A percentile compares a stretch with the other conserved stretches of the same genome.
phyloP scores from a whole-genome alignment of 1,140 invertebrate species.

The Watersipora subatra region DNA sequence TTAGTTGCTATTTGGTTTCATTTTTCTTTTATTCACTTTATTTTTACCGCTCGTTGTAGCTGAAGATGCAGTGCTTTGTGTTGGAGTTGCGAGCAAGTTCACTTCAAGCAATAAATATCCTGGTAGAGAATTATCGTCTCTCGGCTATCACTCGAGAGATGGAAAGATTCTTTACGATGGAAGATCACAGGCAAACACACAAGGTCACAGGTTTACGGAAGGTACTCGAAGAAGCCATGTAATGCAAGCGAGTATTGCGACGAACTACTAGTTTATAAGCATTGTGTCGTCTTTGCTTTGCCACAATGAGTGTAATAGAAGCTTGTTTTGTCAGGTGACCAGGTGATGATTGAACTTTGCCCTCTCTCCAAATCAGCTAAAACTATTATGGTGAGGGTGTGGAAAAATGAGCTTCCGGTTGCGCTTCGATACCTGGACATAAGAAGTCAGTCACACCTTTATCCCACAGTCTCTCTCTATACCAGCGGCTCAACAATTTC shows the following conservation, averaged over 20 bases:
- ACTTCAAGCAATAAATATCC: constrained; percentile 24
- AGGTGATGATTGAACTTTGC: not conserved
- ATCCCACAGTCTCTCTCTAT: not conserved
- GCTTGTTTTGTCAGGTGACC: not conserved
- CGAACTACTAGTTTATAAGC: too few species aligned
- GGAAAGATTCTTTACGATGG: constrained; percentile 28
- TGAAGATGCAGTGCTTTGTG: constrained; percentile 27
- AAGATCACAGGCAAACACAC: constrained; percentile 20
- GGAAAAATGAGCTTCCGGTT: not conserved
- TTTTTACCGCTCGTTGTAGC: too few species aligned
- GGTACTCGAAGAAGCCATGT: constrained; percentile 20
- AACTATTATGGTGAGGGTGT: not conserved
- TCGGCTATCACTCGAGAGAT: constrained; percentile 29
- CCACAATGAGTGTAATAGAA: too few species aligned
- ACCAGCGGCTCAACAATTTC: not conserved
- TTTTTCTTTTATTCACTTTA: too few species aligned
- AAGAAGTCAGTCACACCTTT: not conserved
- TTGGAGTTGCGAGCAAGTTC: constrained; percentile 22
- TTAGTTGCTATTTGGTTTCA: too few species aligned
- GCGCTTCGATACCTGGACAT: not conserved
- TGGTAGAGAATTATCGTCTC: constrained; percentile 22
- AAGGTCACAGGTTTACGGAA: constrained; percentile 23
- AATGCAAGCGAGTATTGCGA: too few species aligned
- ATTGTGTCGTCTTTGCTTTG: too few species aligned
- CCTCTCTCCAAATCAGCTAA: not conserved